These are phyloP conservation scores for Ditylenchus dipsaci DNA, from an alignment of 1,140 invertebrate genomes.

Conservation along the genomic window DNA sequence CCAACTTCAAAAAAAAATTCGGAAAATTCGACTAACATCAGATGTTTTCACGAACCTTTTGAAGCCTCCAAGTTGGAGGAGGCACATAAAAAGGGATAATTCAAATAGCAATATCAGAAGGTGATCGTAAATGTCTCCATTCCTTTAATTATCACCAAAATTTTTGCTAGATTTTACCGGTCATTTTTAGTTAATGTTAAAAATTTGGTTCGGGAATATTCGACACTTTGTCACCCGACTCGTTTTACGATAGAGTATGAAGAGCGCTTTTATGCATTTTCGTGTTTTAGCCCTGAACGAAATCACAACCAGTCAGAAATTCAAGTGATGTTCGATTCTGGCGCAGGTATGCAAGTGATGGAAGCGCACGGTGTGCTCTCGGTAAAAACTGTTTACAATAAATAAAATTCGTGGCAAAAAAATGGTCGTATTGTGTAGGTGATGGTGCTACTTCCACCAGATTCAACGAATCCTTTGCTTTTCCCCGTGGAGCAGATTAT, in stretches of 20 bases:
- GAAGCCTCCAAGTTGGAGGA: no score
- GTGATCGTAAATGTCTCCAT: no score
- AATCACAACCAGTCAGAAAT: slow-evolving; percentile 88
- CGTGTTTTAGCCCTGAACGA: slow-evolving; percentile 82
- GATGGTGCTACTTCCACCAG: slow-evolving; percentile 80
- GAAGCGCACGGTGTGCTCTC: slow-evolving; percentile 82
- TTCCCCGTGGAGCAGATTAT: slow-evolving; percentile 16
- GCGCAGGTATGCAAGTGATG: slow-evolving; percentile 82
- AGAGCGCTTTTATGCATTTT: slow-evolving; percentile 64
- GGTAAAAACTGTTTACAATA: slow-evolving; percentile 30
- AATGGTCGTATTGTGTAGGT: slow-evolving; percentile 40
- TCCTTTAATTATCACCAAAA: neutral
- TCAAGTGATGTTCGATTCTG: slow-evolving; percentile 77
- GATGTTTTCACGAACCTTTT: no score
- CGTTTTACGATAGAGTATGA: neutral
- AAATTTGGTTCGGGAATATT: slow-evolving; percentile 5
- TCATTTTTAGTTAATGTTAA: neutral
- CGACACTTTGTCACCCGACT: neutral
- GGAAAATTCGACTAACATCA: no score
- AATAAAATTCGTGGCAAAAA: no score
- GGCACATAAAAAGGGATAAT: no score
- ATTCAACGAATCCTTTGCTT: slow-evolving; percentile 60
- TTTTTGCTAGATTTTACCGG: no score
- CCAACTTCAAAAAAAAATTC: no score
- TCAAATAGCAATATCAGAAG: no score